Evolutionary conservation across 2,113 vertebrate species (phyloP).

Genomic region (Pollimyrus isidori): DNA sequence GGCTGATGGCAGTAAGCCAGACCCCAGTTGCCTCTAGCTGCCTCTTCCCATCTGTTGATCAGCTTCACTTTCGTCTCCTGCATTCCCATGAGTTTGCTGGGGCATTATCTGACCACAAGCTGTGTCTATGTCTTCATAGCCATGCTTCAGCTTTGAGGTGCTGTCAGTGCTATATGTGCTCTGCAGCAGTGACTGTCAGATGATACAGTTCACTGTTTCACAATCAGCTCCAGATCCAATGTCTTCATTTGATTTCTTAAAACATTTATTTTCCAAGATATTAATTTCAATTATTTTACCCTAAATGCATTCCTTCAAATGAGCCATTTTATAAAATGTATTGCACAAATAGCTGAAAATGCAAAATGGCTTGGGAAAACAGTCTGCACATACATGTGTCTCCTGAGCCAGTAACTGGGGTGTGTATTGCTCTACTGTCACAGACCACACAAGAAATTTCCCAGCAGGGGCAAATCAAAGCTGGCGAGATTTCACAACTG

Average conservation of each 20-base stretch:
- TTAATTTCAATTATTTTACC: not conserved
- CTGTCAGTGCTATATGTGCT: not conserved
- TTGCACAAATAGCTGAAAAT: not conserved
- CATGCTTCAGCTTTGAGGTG: not conserved
- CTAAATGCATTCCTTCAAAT: not conserved
- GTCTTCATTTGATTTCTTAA: not conserved
- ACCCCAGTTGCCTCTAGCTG: not conserved
- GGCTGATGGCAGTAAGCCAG: not conserved
- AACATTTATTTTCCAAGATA: not conserved
- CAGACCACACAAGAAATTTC: not conserved
- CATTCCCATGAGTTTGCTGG: not conserved
- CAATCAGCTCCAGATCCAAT: not conserved
- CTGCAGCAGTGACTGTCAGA: not conserved
- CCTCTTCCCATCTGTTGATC: conserved; percentile 15
- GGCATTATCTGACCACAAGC: not conserved
- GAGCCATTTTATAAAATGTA: not conserved
- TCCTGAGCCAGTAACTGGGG: not conserved
- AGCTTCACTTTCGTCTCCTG: not conserved
- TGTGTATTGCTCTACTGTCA: not conserved
- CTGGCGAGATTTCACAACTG: conserved; percentile 4
- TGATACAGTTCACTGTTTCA: not conserved
- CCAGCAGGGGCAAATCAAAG: not conserved
- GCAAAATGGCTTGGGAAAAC: not conserved
- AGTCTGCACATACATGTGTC: not conserved
- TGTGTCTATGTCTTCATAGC: not conserved